These are phyloP conservation scores for Seira ritae DNA, from an alignment of 2,888 invertebrate species.

Conservation along the genomic window DNA sequence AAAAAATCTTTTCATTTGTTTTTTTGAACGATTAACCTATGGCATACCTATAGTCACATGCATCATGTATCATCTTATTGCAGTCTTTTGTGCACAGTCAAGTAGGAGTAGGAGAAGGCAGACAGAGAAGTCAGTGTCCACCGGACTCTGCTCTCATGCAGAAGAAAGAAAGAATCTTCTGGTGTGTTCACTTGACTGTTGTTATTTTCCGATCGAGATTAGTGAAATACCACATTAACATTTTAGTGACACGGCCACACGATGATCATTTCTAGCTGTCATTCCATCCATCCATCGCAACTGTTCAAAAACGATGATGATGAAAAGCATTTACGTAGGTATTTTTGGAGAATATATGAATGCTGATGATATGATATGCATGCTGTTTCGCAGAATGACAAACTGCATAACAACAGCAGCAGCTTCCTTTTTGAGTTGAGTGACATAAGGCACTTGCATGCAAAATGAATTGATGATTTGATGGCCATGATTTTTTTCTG, in stretches of 20 bases:
- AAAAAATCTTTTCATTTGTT: constrained; percentile 15
- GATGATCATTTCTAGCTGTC: not conserved
- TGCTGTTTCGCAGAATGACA: constrained; percentile 14
- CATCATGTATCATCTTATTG: too few species aligned
- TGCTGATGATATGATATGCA: constrained; percentile 1
- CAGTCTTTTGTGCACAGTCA: not conserved
- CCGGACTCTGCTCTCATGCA: too few species aligned
- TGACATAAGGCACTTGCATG: constrained; percentile 12
- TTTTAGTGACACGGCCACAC: not conserved
- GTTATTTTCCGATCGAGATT: constrained; percentile 4
- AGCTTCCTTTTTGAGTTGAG: not conserved
- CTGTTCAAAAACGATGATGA: too few species aligned
- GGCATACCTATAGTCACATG: not conserved
- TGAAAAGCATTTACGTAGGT: constrained; percentile 18
- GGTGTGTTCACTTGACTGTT: not conserved
- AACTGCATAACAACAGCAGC: constrained; percentile 17
- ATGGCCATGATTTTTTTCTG: not conserved
- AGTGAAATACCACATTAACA: constrained; percentile 12
- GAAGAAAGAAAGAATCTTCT: not conserved
- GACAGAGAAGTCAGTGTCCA: too few species aligned
- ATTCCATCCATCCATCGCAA: not conserved
- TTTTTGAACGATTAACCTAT: not conserved
- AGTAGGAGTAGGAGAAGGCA: too few species aligned
- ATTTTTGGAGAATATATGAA: too few species aligned
- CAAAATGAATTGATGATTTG: not conserved